phyloP scores from a whole-genome alignment of 35 echinoderm and acorn worm species.

The Ophiothrix spiculata region DNA sequence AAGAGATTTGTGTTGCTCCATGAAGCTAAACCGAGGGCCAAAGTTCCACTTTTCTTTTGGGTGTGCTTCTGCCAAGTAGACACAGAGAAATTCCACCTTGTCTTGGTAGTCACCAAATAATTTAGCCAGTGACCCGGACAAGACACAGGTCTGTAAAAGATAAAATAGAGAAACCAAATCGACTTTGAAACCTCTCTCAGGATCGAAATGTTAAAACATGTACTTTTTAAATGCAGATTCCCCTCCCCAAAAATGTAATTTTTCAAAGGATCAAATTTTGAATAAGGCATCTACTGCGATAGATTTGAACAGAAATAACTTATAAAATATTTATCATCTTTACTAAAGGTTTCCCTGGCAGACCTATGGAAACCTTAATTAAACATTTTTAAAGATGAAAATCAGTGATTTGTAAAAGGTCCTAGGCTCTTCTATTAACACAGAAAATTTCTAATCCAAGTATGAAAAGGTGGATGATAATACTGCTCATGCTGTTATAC shows the following conservation, averaged over 20 bases:
- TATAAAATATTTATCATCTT: background rate
- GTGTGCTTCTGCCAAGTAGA: conserved; percentile 63
- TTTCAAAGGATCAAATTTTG: background rate
- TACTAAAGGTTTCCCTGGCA: background rate
- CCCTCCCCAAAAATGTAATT: background rate
- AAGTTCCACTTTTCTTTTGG: conserved; percentile 28
- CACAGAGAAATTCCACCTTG: conserved; percentile 54
- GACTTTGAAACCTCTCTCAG: background rate
- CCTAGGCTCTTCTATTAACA: no score
- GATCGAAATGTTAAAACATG: background rate
- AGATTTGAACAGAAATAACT: background rate
- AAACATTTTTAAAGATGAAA: no score
- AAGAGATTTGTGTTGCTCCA: conserved; percentile 43
- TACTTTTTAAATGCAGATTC: background rate
- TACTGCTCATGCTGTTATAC: no score
- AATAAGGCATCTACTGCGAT: background rate
- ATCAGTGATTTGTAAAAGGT: no score
- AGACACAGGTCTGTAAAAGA: conserved; percentile 44
- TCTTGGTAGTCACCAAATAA: conserved; percentile 51
- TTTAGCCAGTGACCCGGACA: conserved; percentile 30
- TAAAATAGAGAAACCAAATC: background rate
- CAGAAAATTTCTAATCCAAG: no score
- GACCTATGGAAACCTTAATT: no score
- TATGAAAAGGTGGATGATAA: no score
- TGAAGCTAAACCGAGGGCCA: background rate